phyloP scores from a whole-genome alignment of 2,888 invertebrate genomes.

The Thalpophila matura region DNA sequence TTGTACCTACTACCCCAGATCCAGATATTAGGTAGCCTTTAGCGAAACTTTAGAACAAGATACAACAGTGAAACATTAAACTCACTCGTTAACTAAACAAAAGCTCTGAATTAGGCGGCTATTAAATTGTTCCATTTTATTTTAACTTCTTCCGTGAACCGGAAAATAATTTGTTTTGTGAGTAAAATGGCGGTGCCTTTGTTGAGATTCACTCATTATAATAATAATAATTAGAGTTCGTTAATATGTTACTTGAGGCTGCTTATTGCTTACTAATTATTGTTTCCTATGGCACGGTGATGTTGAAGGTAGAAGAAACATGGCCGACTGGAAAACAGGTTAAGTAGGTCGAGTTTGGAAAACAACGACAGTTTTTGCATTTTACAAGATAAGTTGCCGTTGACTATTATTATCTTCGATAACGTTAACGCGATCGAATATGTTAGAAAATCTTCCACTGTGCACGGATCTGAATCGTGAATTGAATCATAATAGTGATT shows the following conservation, averaged over 20 bases:
- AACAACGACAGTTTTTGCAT: too few species aligned
- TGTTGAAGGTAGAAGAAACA: not conserved
- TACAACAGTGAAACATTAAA: too few species aligned
- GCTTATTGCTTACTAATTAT: constrained; percentile 26
- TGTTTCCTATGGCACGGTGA: constrained; percentile 34
- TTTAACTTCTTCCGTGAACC: constrained; percentile 36
- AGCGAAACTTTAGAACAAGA: constrained; percentile 1
- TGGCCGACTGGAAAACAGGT: too few species aligned
- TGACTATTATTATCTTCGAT: too few species aligned
- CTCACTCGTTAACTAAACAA: constrained; percentile 28
- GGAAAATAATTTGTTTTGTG: constrained; percentile 48
- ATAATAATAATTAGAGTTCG: constrained; percentile 40
- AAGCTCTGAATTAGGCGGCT: constrained; percentile 14
- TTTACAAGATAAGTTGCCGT: too few species aligned
- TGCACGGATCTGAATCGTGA: too few species aligned
- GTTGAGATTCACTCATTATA: constrained; percentile 55
- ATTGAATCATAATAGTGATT: too few species aligned
- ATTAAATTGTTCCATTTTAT: constrained; percentile 34
- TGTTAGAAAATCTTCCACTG: too few species aligned
- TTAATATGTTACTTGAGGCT: constrained; percentile 41
- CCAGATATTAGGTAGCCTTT: not conserved
- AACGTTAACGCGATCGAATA: too few species aligned
- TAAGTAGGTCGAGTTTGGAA: not conserved
- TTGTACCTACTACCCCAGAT: too few species aligned
- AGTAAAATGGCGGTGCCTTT: constrained; percentile 50